Conservation (phyloP, 1,140 invertebrate species). For the Tenebrio molitor region DNA sequence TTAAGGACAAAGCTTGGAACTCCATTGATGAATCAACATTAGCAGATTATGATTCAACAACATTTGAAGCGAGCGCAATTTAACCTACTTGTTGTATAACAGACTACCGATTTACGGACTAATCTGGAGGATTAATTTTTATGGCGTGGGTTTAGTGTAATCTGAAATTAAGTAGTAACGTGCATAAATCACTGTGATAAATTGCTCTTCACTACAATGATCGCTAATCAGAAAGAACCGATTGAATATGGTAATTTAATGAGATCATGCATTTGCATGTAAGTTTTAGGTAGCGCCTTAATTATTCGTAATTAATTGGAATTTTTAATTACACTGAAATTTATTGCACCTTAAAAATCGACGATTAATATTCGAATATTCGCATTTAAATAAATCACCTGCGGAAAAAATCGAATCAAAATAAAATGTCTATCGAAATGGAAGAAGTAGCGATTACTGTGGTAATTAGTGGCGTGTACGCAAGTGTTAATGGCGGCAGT, state of each 20-base stretch:
- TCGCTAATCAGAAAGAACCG: constrained; percentile 27
- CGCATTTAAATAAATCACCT: constrained; percentile 11
- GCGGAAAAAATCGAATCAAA: constrained; percentile 3
- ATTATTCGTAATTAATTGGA: constrained; percentile 37
- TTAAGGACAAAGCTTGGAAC: constrained; percentile 10
- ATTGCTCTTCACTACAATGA: constrained; percentile 33
- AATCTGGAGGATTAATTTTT: constrained; percentile 17
- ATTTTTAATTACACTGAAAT: constrained; percentile 28
- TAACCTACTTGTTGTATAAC: constrained; percentile 18
- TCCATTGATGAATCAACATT: constrained; percentile 37
- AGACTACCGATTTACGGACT: constrained; percentile 8
- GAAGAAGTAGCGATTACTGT: neutral
- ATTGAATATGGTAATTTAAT: constrained; percentile 36
- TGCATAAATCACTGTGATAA: constrained; percentile 24
- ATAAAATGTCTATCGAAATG: neutral
- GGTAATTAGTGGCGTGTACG: neutral
- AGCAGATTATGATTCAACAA: constrained; percentile 20
- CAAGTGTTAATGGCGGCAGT: constrained; percentile 6
- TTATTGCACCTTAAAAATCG: constrained; percentile 23
- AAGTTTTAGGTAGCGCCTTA: constrained; percentile 25
- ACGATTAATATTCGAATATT: constrained; percentile 23
- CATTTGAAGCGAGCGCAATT: neutral
- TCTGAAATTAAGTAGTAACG: constrained; percentile 32
- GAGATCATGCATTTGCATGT: constrained; percentile 37
- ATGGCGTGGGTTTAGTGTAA: constrained; percentile 20